Percentiles rank a stretch among this genome's conserved stretches.
Evolutionary conservation across 2,113 vertebrate species (phyloP).

Genomic region (Aspidoscelis tigris): DNA sequence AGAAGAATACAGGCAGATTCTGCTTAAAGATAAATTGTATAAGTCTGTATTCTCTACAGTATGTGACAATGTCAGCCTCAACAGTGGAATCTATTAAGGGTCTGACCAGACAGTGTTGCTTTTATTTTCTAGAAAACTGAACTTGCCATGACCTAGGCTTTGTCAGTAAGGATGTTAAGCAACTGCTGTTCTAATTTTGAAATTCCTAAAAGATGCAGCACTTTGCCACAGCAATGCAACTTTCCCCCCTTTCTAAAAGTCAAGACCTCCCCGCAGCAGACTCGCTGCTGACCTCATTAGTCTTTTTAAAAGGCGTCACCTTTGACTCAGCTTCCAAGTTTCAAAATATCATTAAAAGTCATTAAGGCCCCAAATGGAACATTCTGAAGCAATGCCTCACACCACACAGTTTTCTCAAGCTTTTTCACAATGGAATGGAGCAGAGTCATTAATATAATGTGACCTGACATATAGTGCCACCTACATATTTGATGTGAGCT

Average conservation of each 20-base stretch:
- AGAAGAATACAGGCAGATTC: neutral
- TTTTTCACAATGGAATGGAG: slow-evolving; percentile 13
- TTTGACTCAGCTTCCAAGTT: slow-evolving; percentile 47
- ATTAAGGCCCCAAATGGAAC: slow-evolving; percentile 35
- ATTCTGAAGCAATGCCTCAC: slow-evolving; percentile 35
- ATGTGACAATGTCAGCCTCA: too few species aligned
- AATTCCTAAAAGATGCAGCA: slow-evolving; percentile 43
- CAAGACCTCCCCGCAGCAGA: slow-evolving; percentile 25
- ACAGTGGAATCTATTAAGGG: too few species aligned
- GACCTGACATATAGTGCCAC: slow-evolving; percentile 18
- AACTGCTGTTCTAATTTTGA: slow-evolving; percentile 8
- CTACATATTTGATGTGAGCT: slow-evolving; percentile 22
- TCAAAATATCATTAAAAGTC: slow-evolving; percentile 48
- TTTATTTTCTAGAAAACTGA: slow-evolving; percentile 24
- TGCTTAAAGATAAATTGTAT: neutral
- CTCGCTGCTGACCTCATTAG: slow-evolving; percentile 1
- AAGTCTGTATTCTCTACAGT: too few species aligned
- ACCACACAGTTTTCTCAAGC: slow-evolving; percentile 26
- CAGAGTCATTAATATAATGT: slow-evolving; percentile 38
- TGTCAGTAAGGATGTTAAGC: slow-evolving; percentile 32
- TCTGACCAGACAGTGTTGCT: neutral
- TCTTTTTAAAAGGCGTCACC: slow-evolving; percentile 37
- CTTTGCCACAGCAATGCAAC: slow-evolving; percentile 40
- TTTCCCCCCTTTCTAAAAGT: slow-evolving; percentile 46
- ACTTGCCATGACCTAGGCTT: slow-evolving; percentile 19